Base-by-base conservation (phyloP, 2,888 invertebrate species). In the Tryphoninae sp. region DNA sequence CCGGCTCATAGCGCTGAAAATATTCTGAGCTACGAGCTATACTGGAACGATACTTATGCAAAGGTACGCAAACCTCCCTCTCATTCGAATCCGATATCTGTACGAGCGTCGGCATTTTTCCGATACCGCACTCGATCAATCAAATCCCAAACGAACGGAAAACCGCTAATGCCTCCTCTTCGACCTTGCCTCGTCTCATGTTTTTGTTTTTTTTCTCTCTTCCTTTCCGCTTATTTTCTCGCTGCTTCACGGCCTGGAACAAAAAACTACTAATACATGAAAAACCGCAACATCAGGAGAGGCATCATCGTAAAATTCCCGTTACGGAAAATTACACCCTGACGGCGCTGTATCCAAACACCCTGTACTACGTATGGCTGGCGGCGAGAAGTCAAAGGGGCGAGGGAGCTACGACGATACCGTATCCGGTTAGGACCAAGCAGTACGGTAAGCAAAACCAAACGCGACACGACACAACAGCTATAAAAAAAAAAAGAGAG, bases 11-110 rank as follows among this genome's bases (percentile, higher is more conserved):
- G 97, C 83, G 96, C 97, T 83, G 98, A 98, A 92, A 97, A 96
- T 92, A 98, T 99, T 91, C 96, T 97, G 86, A 97, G 97, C 89
- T 99, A 99, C 93, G 98, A 98, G 93, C 94, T 99, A 26, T 98
- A 98, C 92, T 99, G 98, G 97, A 99, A 99, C 93, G 98, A 98
- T 91, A 98, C 98, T 33, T 98, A 97, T 89, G 97, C 97, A 72
- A 96, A 97, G 94, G 93, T 93, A 86, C 72, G 71, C 55, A 59
- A 11, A 40, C 11, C 22, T 69, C 19, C 11, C 19, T 55, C 45
- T 65, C 8, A 9, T 53, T 62, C 42, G 9, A 49, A 49, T 22
- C 40, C 16, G 59, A 45, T 58, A 33, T 58, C 22, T 64, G 55
- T 71, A 62, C 9, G 42, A 22, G 40, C 67, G 73, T 49, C 49